These are phyloP conservation scores for Orientallactaga bullata DNA, from an alignment of 2,113 vertebrate species.

Conservation along the genomic window DNA sequence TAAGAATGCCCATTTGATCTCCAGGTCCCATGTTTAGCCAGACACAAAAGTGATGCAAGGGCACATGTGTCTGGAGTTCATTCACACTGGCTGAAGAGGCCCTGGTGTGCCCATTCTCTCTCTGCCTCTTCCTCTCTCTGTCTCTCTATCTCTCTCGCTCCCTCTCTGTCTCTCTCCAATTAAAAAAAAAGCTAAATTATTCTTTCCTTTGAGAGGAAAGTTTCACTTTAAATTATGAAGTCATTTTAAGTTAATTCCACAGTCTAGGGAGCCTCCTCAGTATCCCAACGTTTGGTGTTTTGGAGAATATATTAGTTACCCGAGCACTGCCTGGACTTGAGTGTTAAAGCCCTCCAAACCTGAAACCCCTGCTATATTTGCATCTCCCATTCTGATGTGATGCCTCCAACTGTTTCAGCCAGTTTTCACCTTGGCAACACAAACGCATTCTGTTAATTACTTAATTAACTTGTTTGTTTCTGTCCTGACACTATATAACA, in stretches of 20 bases:
- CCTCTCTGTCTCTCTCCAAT: no score
- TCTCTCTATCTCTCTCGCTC: no score
- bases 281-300: background rate
- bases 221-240: background rate
- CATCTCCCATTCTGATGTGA: background rate
- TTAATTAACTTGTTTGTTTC: background rate
- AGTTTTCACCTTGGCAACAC: background rate
- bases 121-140: no score
- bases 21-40: no score
- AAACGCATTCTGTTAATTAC: background rate
- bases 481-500: background rate
- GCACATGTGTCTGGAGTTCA: no score
- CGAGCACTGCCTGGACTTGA: background rate
- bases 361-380: no score
- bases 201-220: slow-evolving; percentile 1
- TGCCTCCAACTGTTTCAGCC: background rate
- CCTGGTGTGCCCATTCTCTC: no score
- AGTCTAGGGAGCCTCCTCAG: background rate
- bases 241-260: background rate
- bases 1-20: no score
- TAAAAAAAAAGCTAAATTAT: background rate
- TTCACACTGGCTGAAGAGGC: no score
- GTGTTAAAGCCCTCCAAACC: background rate
- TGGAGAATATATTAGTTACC: background rate
- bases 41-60: no score